A percentile compares a stretch with the other conserved stretches of the same genome.
phyloP scores from a whole-genome alignment of 2,888 invertebrate species.

The Altica lythri region DNA sequence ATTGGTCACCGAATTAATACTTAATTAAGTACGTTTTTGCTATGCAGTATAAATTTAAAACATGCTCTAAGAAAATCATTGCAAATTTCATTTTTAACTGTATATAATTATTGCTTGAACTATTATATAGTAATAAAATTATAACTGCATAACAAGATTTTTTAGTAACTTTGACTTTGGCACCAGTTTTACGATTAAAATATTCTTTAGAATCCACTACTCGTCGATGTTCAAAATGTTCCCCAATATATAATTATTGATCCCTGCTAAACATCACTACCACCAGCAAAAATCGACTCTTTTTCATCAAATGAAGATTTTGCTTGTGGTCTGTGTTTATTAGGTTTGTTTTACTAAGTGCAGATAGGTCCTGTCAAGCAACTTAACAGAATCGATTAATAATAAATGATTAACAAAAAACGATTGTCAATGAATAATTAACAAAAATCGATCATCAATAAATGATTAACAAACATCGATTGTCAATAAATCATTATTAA shows the following conservation, averaged over 20 bases:
- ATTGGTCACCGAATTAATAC: constrained; percentile 46
- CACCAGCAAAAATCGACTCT: too few species aligned
- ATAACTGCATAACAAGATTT: constrained; percentile 44
- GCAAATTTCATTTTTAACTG: constrained; percentile 14
- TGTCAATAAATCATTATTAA: too few species aligned
- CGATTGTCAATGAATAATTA: too few species aligned
- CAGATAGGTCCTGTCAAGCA: constrained; percentile 18
- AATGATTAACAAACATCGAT: too few species aligned
- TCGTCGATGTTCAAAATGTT: constrained; percentile 56
- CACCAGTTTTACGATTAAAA: constrained; percentile 55
- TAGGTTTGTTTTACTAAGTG: constrained; percentile 17
- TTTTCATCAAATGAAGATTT: too few species aligned
- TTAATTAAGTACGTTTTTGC: constrained; percentile 37
- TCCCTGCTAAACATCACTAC: too few species aligned
- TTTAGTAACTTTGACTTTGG: constrained; percentile 57
- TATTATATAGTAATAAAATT: constrained; percentile 40
- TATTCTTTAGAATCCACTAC: constrained; percentile 54
- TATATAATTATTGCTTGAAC: constrained; percentile 43
- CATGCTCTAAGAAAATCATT: constrained; percentile 26
- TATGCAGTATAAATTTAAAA: constrained; percentile 44
- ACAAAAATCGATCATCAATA: too few species aligned
- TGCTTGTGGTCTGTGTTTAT: too few species aligned
- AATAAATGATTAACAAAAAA: too few species aligned
- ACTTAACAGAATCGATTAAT: constrained; percentile 2
- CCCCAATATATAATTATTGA: constrained; percentile 52